Base-by-base conservation (phyloP, 2,113 vertebrate species). In the Heterotis niloticus region DNA sequence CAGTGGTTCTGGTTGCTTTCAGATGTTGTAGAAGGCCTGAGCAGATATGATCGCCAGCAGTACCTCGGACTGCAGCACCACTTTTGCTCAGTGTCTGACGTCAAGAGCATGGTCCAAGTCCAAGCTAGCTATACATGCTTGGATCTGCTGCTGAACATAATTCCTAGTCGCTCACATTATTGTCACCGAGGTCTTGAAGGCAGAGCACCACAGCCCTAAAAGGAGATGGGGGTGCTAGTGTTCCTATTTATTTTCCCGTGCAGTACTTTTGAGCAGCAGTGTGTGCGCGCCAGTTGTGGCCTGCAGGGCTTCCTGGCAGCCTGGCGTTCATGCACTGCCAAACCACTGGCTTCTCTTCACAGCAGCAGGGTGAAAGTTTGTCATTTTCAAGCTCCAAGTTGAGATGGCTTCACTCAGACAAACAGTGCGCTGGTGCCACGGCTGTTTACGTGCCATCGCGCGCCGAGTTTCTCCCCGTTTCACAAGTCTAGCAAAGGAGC, bases 261-360 rank as follows among this genome's bases (percentile, higher is more conserved):
- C 9, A 57, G 69, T 59, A 59, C 16, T 24, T 28, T 67, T 70
- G 20, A 79, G 54, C 26, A 20, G 0, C 60, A 10, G 54, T 60
- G 54, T 34, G 23, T 16, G 54, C 69, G 66, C 69, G 66, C 77
- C 66, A 11, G 26, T 18, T 68, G 66, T n/a, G 65, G 66, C 17
- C 28, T 66, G 70, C 16, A 28, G 62, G 68, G 51, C 34, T 60
- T 75, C 64, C 79, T 75, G 72, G 79, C 79, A 80, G 62, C 24
- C 17, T 12, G 16, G 9, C 16, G 14, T 28, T 52, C 20, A 75
- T 57, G n/a, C 71, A 28, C 44, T 18, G 51, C 64, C 62, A 80
- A 80, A 57, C 78, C 71, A n/a, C 78, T 62, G 29, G 56, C 65
- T 64, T 28, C 20, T 67, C 44, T 68, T 24, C 11, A 79, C 60